These are phyloP conservation scores for Temnothorax curvispinosus DNA, from an alignment of 1,140 invertebrate genomes.

Conservation along the genomic window DNA sequence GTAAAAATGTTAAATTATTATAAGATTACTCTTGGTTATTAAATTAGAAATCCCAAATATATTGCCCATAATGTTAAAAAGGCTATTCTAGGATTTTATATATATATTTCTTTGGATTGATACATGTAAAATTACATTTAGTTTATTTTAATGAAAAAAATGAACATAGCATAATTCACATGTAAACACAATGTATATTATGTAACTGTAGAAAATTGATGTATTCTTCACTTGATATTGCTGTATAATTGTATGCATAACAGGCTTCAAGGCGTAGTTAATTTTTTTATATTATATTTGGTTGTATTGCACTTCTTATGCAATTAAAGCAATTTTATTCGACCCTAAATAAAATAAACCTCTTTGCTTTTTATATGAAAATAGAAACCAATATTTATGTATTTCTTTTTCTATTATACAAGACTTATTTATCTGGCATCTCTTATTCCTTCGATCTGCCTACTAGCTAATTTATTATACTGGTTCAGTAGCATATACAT, in stretches of 20 bases:
- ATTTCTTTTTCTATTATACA: conserved; percentile 41
- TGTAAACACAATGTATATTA: conserved; percentile 20
- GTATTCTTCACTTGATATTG: conserved; percentile 20
- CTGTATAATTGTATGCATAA: conserved; percentile 37
- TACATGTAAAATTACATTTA: neutral
- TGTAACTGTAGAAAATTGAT: conserved; percentile 40
- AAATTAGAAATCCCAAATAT: conserved; percentile 34
- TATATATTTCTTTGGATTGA: neutral
- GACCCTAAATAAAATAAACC: conserved; percentile 40
- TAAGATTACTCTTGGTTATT: conserved; percentile 11
- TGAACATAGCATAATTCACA: conserved; percentile 6
- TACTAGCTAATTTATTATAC: neutral
- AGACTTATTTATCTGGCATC: conserved; percentile 9
- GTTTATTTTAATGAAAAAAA: neutral
- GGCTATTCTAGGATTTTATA: conserved; percentile 6
- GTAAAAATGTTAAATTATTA: conserved; percentile 11
- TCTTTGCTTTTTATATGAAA: conserved; percentile 47
- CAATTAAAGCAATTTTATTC: conserved; percentile 46
- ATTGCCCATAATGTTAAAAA: conserved; percentile 1
- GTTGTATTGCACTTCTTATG: neutral
- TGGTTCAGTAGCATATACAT: neutral
- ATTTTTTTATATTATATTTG: conserved; percentile 43
- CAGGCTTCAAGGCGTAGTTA: conserved; percentile 3
- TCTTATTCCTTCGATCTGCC: neutral
- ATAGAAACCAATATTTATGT: conserved; percentile 39